Percentiles rank a stretch among this genome's conserved stretches.
Evolutionary conservation across 2,888 invertebrate species (phyloP).

Genomic region (Ceratothoa steindachneri): DNA sequence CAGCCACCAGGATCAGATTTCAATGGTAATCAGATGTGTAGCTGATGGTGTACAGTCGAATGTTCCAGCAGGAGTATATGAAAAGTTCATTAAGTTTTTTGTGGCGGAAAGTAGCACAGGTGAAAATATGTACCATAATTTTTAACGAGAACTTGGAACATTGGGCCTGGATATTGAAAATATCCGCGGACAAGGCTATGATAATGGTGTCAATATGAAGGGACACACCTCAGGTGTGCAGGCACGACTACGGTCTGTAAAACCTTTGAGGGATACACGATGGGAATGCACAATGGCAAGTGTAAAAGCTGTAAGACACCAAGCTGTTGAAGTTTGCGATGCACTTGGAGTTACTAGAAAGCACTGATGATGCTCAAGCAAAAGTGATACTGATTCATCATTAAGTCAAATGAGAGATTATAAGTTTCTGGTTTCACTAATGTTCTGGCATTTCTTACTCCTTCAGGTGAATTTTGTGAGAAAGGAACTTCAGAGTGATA

Average conservation of each 20-base stretch:
- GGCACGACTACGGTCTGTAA: background rate
- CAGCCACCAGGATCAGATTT: background rate
- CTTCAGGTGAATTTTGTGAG: constrained; percentile 14
- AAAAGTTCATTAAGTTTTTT: background rate
- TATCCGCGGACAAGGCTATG: background rate
- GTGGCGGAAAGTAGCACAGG: background rate
- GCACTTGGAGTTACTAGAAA: too few relatives aligned
- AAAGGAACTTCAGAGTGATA: constrained; percentile 5
- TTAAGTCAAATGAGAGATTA: constrained; percentile 13
- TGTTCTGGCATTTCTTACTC: constrained; percentile 10
- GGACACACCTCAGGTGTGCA: background rate
- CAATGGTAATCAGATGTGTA: background rate
- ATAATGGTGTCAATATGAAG: background rate
- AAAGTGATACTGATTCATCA: background rate
- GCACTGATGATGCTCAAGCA: too few relatives aligned
- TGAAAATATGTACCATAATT: background rate
- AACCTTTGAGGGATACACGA: background rate
- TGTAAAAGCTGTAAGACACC: background rate
- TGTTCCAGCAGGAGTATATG: background rate
- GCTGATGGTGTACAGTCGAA: background rate
- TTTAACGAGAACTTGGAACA: background rate
- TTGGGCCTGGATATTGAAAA: background rate
- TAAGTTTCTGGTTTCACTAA: constrained; percentile 7
- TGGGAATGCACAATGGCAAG: background rate
- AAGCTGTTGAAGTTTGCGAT: background rate